phyloP scores from a whole-genome alignment of 2,113 vertebrate species.

The Melozone crissalis region DNA sequence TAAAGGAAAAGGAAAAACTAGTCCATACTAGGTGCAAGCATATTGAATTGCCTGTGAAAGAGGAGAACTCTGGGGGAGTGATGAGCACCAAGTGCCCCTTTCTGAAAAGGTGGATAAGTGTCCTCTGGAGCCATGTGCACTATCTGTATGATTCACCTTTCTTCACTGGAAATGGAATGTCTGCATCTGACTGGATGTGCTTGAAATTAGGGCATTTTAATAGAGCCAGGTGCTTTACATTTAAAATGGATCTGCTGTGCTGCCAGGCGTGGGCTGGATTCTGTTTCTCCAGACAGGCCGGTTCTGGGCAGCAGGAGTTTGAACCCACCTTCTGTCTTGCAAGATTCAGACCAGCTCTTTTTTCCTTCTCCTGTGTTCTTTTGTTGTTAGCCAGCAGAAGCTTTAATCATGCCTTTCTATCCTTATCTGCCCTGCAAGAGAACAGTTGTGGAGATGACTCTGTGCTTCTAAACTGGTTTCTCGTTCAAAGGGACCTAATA shows the following conservation, averaged over 20 bases:
- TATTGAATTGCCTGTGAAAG: not conserved
- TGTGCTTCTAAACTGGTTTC: not conserved
- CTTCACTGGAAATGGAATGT: not conserved
- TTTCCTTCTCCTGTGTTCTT: not conserved
- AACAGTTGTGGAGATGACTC: not conserved
- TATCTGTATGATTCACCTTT: not conserved
- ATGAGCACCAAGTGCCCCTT: not conserved
- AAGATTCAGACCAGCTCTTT: not conserved
- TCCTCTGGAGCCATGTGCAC: not conserved
- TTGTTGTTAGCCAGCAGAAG: not conserved
- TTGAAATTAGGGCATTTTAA: not conserved
- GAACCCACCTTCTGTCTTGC: not conserved
- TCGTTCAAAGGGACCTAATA: not conserved
- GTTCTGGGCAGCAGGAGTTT: not conserved
- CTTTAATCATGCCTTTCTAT: conserved; percentile 1
- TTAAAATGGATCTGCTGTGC: not conserved
- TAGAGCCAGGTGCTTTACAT: not conserved
- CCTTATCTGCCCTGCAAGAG: conserved; percentile 6
- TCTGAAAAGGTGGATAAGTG: not conserved
- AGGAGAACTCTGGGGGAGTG: not conserved
- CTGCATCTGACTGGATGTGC: not conserved
- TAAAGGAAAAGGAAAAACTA: not conserved
- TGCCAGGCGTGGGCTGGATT: not conserved
- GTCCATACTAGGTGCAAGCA: not conserved
- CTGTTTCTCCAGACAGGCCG: not conserved